Evolutionary conservation across 2,113 vertebrate genomes (phyloP).

Genomic region (Triplophysa siluroides): DNA sequence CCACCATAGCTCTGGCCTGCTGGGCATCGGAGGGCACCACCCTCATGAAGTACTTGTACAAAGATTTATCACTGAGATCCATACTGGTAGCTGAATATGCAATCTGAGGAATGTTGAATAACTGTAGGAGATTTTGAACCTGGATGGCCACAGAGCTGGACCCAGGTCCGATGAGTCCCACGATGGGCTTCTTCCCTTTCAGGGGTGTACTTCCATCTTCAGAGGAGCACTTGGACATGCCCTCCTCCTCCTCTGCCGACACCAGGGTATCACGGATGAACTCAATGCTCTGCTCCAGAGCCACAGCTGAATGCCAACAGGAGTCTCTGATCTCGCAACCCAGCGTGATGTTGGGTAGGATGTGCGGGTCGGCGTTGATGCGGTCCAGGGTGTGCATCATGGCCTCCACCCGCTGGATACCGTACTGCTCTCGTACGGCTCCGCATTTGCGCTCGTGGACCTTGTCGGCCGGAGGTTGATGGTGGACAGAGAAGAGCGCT

Average conservation of each 20-base stretch:
- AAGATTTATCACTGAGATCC: constrained; percentile 96
- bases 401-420: constrained; percentile 97
- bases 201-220: constrained; percentile 71
- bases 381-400: constrained; percentile 96
- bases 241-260: constrained; percentile 91
- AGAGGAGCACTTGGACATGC: constrained; percentile 81
- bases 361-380: constrained; percentile 87
- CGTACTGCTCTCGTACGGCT: constrained; percentile 94
- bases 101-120: constrained; percentile 99
- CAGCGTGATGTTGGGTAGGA: constrained; percentile 91
- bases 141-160: constrained; percentile 99
- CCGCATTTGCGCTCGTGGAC: constrained; percentile 98
- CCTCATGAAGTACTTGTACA: constrained; percentile 98
- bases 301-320: constrained; percentile 97
- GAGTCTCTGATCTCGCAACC: constrained; percentile 98
- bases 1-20: constrained; percentile 97
- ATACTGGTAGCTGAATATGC: constrained; percentile 98
- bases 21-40: constrained; percentile 97
- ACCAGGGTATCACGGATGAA: constrained; percentile 97
- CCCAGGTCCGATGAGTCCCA: constrained; percentile 95
- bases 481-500: constrained; percentile 96
- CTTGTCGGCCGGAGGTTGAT: constrained; percentile 95
- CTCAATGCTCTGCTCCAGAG: constrained; percentile 97
- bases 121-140: constrained; percentile 96
- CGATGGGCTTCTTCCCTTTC: constrained; percentile 92